Conservation (phyloP, 1,140 invertebrate species). For the Ceratoteleas bidentatus region DNA sequence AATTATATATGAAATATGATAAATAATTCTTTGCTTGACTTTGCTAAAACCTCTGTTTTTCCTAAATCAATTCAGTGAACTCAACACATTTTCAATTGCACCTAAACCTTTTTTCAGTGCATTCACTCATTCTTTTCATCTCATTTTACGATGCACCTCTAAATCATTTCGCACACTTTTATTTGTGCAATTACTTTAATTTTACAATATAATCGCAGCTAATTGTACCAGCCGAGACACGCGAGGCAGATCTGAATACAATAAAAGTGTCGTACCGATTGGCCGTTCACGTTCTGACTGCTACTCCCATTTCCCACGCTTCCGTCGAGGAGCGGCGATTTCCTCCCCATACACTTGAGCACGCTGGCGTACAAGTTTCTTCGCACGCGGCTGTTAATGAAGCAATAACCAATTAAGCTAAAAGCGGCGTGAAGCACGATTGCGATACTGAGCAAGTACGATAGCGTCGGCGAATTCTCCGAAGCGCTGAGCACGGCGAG, state of each 20-base stretch:
- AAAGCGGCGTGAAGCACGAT: constrained; percentile 88
- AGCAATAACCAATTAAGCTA: constrained; percentile 91
- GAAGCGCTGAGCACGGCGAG: constrained; percentile 90
- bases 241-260: background rate
- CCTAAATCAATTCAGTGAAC: too few species aligned
- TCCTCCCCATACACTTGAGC: constrained; percentile 90
- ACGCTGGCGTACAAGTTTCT: constrained; percentile 86
- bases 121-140: too few species aligned
- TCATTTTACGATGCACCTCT: too few species aligned
- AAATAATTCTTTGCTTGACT: too few species aligned
- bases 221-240: too few species aligned
- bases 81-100: too few species aligned
- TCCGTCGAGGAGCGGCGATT: constrained; percentile 89
- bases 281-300: constrained; percentile 87
- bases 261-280: constrained; percentile 74
- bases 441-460: constrained; percentile 87
- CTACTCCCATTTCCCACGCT: constrained; percentile 86
- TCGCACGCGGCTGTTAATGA: constrained; percentile 89
- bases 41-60: too few species aligned
- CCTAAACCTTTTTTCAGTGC: too few species aligned
- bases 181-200: too few species aligned
- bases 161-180: too few species aligned
- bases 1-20: too few species aligned
- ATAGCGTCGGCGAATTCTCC: constrained; percentile 87
- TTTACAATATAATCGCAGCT: too few species aligned